Conservation (phyloP, 35 echinoderm and acorn worm species). For the Eucidaris tribuloides region DNA sequence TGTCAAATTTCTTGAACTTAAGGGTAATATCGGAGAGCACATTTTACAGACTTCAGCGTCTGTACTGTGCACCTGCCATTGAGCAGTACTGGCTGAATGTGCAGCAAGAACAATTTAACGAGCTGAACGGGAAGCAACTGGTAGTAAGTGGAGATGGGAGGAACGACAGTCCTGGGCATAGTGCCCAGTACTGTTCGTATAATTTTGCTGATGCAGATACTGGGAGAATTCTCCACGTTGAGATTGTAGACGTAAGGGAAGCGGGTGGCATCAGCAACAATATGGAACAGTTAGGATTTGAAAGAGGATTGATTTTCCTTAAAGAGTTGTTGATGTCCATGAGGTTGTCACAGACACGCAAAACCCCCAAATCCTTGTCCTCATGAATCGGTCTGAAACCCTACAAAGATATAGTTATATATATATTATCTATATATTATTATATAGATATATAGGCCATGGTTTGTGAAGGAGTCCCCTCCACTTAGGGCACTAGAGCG, state of each 20-base stretch:
- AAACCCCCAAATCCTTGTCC: constrained; percentile 14
- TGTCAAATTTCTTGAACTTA: neutral
- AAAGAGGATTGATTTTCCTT: constrained; percentile 12
- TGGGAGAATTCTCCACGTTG: constrained; percentile 27
- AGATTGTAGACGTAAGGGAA: constrained; percentile 27
- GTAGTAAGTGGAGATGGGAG: constrained; percentile 40
- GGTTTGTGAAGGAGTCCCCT: neutral
- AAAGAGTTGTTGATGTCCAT: neutral
- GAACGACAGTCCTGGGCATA: constrained; percentile 30
- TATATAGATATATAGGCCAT: constrained; percentile 46
- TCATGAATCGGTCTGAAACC: constrained; percentile 12
- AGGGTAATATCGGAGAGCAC: neutral
- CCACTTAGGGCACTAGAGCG: constrained; percentile 22
- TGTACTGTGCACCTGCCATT: constrained; percentile 22
- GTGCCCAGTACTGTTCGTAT: constrained; percentile 35
- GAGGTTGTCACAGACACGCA: constrained; percentile 53
- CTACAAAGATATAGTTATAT: no score
- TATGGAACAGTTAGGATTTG: constrained; percentile 45
- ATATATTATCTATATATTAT: constrained; percentile 13
- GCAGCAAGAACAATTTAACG: neutral
- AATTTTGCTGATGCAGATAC: neutral
- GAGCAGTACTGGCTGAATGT: neutral
- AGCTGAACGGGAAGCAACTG: neutral
- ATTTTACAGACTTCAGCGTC: constrained; percentile 8
- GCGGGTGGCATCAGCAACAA: constrained; percentile 22